phyloP scores from a whole-genome alignment of 2,888 invertebrate genomes.

The Toxonevra muliebris region DNA sequence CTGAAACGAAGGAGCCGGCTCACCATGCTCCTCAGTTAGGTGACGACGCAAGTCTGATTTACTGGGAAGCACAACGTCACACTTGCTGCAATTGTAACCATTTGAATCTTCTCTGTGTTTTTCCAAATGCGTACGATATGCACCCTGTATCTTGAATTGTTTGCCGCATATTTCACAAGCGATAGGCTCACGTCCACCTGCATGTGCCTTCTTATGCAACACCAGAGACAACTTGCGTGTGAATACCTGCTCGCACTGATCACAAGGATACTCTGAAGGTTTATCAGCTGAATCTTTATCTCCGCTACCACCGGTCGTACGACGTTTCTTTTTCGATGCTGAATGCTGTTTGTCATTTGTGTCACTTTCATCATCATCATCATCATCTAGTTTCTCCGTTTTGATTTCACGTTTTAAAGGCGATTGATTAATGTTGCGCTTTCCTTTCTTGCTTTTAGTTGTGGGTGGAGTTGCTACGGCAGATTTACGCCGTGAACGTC shows the following conservation, averaged over 20 bases:
- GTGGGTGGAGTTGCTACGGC: slow-evolving; percentile 10
- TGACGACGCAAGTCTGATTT: slow-evolving; percentile 60
- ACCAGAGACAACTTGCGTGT: slow-evolving; percentile 66
- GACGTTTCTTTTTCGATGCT: slow-evolving; percentile 38
- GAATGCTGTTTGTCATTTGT: slow-evolving; percentile 40
- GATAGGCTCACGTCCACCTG: slow-evolving; percentile 57
- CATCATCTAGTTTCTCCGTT: background rate
- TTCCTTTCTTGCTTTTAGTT: background rate
- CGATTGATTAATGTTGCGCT: background rate
- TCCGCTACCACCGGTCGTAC: slow-evolving; percentile 36
- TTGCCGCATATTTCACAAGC: slow-evolving; percentile 64
- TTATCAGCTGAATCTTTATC: slow-evolving; percentile 34
- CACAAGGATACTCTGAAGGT: slow-evolving; percentile 47
- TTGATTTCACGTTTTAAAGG: slow-evolving; percentile 5
- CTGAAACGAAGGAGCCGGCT: slow-evolving; percentile 51
- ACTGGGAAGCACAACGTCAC: slow-evolving; percentile 53
- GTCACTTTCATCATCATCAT: slow-evolving; percentile 18
- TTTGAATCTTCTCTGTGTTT: slow-evolving; percentile 57
- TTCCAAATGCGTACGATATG: slow-evolving; percentile 64
- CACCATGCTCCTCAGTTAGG: slow-evolving; percentile 57
- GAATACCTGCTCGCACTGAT: slow-evolving; percentile 66
- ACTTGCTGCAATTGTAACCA: slow-evolving; percentile 48
- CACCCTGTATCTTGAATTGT: slow-evolving; percentile 64
- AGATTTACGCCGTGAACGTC: slow-evolving; percentile 35
- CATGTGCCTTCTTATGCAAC: slow-evolving; percentile 67